Evolutionary conservation across 2,113 vertebrate genomes (phyloP).

Genomic region (Leucopsar rothschildi): DNA sequence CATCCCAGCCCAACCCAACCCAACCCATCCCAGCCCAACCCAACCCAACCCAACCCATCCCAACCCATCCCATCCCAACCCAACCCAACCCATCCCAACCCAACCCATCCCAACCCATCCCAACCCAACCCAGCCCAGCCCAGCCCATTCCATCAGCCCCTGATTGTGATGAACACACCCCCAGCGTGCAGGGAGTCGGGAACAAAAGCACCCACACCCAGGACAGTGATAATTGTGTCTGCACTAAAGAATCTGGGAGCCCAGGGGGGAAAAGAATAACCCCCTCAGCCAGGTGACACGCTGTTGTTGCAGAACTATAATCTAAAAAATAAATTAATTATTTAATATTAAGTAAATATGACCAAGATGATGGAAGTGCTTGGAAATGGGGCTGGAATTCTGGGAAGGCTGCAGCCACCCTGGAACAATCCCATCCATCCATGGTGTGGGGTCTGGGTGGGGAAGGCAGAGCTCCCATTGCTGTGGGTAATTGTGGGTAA

Average conservation of each 20-base stretch:
- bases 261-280: not conserved
- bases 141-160: not conserved
- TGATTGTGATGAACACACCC: not conserved
- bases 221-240: not conserved
- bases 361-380: not conserved
- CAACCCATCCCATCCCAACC: not conserved
- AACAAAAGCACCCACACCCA: too few species aligned
- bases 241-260: not conserved
- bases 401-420: not conserved
- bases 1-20: not conserved
- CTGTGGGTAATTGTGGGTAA: not conserved
- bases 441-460: not conserved
- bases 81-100: not conserved
- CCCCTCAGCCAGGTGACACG: not conserved
- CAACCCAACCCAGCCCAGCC: too few species aligned
- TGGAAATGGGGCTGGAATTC: not conserved
- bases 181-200: not conserved
- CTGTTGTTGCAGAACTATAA: not conserved
- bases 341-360: not conserved
- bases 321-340: not conserved
- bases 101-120: not conserved
- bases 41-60: not conserved
- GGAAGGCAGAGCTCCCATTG: not conserved
- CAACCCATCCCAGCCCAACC: not conserved
- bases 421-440: not conserved